Percentiles rank a stretch among this genome's conserved stretches.
Evolutionary conservation across 2,113 vertebrate genomes (phyloP).

Genomic region (Orientallactaga bullata): DNA sequence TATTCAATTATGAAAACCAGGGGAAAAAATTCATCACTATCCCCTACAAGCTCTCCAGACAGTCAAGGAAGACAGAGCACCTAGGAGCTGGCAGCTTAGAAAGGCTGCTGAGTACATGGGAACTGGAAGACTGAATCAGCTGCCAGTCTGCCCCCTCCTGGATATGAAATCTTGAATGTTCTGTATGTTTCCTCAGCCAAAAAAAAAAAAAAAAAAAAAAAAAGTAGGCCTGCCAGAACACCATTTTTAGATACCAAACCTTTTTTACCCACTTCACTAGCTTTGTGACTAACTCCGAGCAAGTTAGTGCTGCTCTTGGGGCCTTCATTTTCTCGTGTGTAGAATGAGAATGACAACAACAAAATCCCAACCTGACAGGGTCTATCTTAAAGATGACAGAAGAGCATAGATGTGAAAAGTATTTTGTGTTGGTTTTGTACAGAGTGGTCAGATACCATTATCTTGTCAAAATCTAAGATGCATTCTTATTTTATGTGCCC

Average conservation of each 20-base stretch:
- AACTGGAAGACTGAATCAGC: slow-evolving; percentile 8
- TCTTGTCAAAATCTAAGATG: slow-evolving; percentile 2
- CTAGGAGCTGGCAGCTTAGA: slow-evolving; percentile 7
- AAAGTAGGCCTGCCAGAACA: slow-evolving; percentile 26
- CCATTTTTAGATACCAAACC: slow-evolving; percentile 10
- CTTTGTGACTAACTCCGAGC: slow-evolving; percentile 46
- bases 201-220: not conserved
- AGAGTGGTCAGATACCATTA: not conserved
- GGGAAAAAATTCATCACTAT: not conserved
- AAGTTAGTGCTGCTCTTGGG: not conserved
- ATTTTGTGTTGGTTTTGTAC: not conserved
- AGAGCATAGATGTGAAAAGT: not conserved
- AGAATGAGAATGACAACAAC: slow-evolving; percentile 31
- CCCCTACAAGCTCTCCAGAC: slow-evolving; percentile 12
- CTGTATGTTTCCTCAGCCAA: slow-evolving; percentile 7
- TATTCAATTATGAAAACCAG: not conserved
- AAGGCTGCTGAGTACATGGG: not conserved
- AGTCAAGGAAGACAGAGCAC: not conserved
- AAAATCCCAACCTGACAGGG: not conserved
- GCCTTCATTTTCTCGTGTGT: slow-evolving; percentile 58
- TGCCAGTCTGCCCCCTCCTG: not conserved
- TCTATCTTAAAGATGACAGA: not conserved
- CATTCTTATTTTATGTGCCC: not conserved
- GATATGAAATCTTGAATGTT: slow-evolving; percentile 13
- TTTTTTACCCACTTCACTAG: not conserved